phyloP scores from a whole-genome alignment of 2,888 invertebrate genomes.

The Autographa gamma region DNA sequence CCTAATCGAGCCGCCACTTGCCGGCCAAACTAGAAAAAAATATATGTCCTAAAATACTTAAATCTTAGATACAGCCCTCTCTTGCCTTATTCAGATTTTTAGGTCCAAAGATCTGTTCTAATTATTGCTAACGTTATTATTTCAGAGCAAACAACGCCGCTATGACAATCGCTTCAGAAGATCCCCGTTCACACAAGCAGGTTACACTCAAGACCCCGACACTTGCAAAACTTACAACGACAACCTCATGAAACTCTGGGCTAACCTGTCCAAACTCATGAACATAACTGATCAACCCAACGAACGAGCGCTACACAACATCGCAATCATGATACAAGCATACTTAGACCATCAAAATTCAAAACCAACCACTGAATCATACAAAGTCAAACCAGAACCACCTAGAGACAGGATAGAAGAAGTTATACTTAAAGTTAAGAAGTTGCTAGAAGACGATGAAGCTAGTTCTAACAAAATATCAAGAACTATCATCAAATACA shows the following conservation, averaged over 20 bases:
- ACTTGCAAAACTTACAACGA: constrained; percentile 57
- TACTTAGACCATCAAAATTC: constrained; percentile 51
- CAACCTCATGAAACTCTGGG: constrained; percentile 55
- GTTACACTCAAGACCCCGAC: constrained; percentile 55
- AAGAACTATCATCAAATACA: constrained; percentile 28
- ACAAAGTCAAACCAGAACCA: constrained; percentile 26
- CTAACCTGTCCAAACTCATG: constrained; percentile 39
- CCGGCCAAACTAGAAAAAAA: too few relatives aligned
- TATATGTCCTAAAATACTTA: too few relatives aligned
- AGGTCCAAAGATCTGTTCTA: too few relatives aligned
- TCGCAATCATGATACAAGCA: constrained; percentile 55
- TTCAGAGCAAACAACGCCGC: constrained; percentile 24
- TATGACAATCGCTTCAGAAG: constrained; percentile 22
- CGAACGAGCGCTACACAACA: constrained; percentile 52
- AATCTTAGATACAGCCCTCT: too few relatives aligned
- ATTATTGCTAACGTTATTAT: neutral
- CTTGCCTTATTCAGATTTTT: too few relatives aligned
- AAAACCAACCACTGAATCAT: constrained; percentile 11
- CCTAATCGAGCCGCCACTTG: too few relatives aligned
- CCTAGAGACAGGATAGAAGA: constrained; percentile 32
- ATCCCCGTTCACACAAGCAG: constrained; percentile 45
- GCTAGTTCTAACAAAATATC: constrained; percentile 31
- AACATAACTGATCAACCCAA: constrained; percentile 34
- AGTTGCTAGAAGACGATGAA: constrained; percentile 27
- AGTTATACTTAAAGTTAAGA: constrained; percentile 28